Evolutionary conservation across 2,888 invertebrate species (phyloP).

Genomic region (Ferrisia virgata): DNA sequence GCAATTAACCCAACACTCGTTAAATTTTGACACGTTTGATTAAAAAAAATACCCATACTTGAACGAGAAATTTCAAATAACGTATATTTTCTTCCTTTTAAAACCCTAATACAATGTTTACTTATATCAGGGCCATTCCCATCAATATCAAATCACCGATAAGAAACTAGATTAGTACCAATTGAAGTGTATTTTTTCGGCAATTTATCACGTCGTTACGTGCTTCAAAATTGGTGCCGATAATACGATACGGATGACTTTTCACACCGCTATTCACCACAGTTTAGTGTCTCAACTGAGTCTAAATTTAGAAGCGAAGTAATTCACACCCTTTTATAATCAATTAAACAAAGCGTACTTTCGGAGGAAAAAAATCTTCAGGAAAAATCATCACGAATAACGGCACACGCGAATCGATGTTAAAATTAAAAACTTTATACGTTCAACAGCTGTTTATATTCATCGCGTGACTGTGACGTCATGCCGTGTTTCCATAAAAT

Average conservation of each 20-base stretch:
- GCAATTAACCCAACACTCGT: background rate
- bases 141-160: background rate
- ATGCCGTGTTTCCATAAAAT: background rate
- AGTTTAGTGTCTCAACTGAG: background rate
- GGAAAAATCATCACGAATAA: background rate
- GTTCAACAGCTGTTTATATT: slow-evolving; percentile 3
- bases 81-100: background rate
- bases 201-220: background rate
- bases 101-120: background rate
- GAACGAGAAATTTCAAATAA: background rate
- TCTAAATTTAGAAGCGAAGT: background rate
- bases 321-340: background rate
- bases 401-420: background rate
- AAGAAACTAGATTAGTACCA: background rate
- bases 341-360: background rate
- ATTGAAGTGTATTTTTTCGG: background rate
- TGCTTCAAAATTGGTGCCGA: background rate
- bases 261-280: too few relatives aligned
- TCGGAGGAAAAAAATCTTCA: background rate
- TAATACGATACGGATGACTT: too few relatives aligned
- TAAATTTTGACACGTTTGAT: background rate
- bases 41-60: background rate
- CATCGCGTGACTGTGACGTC: slow-evolving; percentile 2
- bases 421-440: background rate
- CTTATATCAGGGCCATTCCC: background rate